Base-by-base conservation (phyloP, 2,888 invertebrate species). In the Chaetoderma sp. region DNA sequence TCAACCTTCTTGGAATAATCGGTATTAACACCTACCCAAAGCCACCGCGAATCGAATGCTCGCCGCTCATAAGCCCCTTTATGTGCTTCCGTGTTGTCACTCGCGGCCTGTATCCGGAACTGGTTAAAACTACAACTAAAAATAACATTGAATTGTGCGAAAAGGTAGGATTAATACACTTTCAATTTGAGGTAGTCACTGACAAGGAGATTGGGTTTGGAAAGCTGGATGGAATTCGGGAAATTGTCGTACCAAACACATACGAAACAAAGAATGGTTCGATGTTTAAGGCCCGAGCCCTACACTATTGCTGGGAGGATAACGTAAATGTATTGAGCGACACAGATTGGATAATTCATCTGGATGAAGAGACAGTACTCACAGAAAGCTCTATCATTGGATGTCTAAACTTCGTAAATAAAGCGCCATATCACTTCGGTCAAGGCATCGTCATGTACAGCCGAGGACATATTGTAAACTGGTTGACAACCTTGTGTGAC, bases 41-140 rank as follows among this genome's bases (percentile, higher is more conserved):
- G 44, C 27, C 60, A 25, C 71, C 71, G n/a, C 65, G 55, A 10
- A 55, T 73, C 1, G 60, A 64, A 28, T 54, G 56, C 32, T 60
- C 52, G 10, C 66, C 64, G 44, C 52, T 66, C 32, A 61, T 70
- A 10, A 67, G 70, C 33, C 77, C 77, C 10, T 77, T 76, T 25
- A 70, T 77, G 8, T 77, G 77, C 64, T 76, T 77, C 50, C 60
- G 77, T n/a, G 74, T 77, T 10, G 77, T 77, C 5, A 77, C 77
- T 0, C 60, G 71, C 25, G 77, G 77, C 18, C 73, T 73, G 8
- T 74, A 70, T 62, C 75, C 76, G 5, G 72, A 74, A 18, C 67
- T 77, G 42, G 76, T 77, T 4, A 73, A 69, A 55, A 74, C 72
- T 56, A 77, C 73, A 68, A 69, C 72, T 21, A 64, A 72, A 33